These are phyloP conservation scores for Cyaniris semiargus DNA, from an alignment of 2,888 invertebrate genomes.

Conservation along the genomic window DNA sequence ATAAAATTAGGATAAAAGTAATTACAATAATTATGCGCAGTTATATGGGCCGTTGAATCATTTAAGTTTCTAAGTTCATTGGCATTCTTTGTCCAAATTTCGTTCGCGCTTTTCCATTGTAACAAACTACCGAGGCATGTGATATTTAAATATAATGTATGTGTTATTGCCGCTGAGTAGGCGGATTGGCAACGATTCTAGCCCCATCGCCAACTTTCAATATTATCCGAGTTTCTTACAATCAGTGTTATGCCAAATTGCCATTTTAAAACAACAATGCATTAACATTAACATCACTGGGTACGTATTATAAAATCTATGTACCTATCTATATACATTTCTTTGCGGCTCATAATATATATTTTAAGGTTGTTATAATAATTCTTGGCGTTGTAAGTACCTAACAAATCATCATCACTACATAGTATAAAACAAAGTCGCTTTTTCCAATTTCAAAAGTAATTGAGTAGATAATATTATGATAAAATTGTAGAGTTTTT, in stretches of 20 bases:
- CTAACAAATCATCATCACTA: too few species aligned
- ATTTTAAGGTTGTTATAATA: too few species aligned
- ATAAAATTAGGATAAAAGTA: neutral
- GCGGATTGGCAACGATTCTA: conserved; percentile 11
- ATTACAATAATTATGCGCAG: neutral
- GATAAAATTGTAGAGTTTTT: too few species aligned
- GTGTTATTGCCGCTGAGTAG: neutral
- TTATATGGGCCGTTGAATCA: neutral
- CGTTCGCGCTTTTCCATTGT: conserved; percentile 9
- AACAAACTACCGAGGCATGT: conserved; percentile 17
- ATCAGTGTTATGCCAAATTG: conserved; percentile 2
- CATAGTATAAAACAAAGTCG: too few species aligned
- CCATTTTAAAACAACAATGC: neutral
- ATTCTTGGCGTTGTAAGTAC: too few species aligned
- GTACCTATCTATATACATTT: too few species aligned
- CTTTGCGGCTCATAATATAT: too few species aligned
- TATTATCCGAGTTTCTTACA: conserved; percentile 2
- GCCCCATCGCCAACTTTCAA: neutral
- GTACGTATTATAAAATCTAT: too few species aligned
- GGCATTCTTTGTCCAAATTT: conserved; percentile 11
- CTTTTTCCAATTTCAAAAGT: too few species aligned
- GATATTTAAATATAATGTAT: conserved; percentile 18
- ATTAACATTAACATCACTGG: neutral
- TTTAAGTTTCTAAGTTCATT: conserved; percentile 18
- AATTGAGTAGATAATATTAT: too few species aligned